phyloP scores from a whole-genome alignment of 2,113 vertebrate genomes.

The Anseranas semipalmata region DNA sequence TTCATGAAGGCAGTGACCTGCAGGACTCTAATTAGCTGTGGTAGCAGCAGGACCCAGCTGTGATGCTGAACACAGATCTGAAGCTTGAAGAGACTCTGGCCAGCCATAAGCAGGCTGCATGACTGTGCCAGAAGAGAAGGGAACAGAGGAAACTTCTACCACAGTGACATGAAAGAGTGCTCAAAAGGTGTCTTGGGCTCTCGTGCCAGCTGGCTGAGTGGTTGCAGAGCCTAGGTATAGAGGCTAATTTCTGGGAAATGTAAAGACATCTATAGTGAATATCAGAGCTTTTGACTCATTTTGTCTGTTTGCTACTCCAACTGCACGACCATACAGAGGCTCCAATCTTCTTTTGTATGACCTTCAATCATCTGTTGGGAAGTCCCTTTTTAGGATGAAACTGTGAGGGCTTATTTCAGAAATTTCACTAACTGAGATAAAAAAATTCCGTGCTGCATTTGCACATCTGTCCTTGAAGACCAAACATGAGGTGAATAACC shows the following conservation, averaged over 20 bases:
- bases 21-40: slow-evolving; percentile 62
- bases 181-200: not conserved
- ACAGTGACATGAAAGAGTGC: slow-evolving; percentile 16
- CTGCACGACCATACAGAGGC: not conserved
- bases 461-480: not conserved
- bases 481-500: not conserved
- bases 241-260: slow-evolving; percentile 34
- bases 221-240: not conserved
- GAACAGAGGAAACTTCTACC: slow-evolving; percentile 28
- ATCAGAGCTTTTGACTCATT: slow-evolving; percentile 9
- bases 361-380: slow-evolving; percentile 36
- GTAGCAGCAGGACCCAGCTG: slow-evolving; percentile 57
- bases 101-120: slow-evolving; percentile 14
- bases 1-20: slow-evolving; percentile 47
- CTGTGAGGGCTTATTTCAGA: slow-evolving; percentile 3
- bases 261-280: slow-evolving; percentile 28
- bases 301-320: not conserved
- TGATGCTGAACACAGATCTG: slow-evolving; percentile 62
- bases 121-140: slow-evolving; percentile 36
- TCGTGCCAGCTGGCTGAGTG: slow-evolving; percentile 45
- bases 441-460: not conserved
- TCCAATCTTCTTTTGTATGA: slow-evolving; percentile 12
- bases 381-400: not conserved
- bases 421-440: not conserved
- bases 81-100: slow-evolving; percentile 34